Conservation (phyloP, 2,113 vertebrate genomes). For the Hippoglossus stenolepis region DNA sequence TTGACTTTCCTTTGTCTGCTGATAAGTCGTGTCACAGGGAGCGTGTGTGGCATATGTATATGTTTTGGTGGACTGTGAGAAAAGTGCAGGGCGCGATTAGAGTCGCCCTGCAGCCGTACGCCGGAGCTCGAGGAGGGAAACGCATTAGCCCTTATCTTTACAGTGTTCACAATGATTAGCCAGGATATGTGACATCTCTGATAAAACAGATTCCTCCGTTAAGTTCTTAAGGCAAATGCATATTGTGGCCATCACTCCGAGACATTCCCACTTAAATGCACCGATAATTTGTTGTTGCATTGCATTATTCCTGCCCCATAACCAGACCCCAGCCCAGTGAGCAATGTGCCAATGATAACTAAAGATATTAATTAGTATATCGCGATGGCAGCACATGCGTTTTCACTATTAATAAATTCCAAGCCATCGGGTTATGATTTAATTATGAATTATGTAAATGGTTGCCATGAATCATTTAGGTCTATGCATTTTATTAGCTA, state of each 20-base stretch:
- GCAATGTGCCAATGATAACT: constrained; percentile 87
- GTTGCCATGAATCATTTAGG: constrained; percentile 88
- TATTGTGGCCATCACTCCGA: constrained; percentile 87
- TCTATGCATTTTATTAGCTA: constrained; percentile 82
- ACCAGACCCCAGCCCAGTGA: constrained; percentile 84
- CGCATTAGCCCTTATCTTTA: constrained; percentile 71
- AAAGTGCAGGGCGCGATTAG: constrained; percentile 37
- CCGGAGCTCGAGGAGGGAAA: constrained; percentile 55
- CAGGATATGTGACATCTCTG: constrained; percentile 76
- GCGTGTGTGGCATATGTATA: constrained; percentile 25
- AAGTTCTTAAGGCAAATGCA: constrained; percentile 87
- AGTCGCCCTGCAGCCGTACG: constrained; percentile 54
- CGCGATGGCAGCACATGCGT: constrained; percentile 83
- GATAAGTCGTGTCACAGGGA: constrained; percentile 1
- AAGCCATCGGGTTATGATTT: constrained; percentile 88
- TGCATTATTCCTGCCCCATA: constrained; percentile 82
- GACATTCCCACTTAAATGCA: constrained; percentile 82
- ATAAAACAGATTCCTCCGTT: constrained; percentile 78
- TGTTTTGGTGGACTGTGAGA: constrained; percentile 37
- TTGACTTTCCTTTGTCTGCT: constrained; percentile 12
- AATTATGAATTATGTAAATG: constrained; percentile 93
- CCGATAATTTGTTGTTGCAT: constrained; percentile 87
- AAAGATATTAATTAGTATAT: constrained; percentile 90
- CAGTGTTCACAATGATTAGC: constrained; percentile 75
- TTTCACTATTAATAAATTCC: constrained; percentile 93